Conservation (phyloP, 1,140 invertebrate species). For the Temnothorax curvispinosus region DNA sequence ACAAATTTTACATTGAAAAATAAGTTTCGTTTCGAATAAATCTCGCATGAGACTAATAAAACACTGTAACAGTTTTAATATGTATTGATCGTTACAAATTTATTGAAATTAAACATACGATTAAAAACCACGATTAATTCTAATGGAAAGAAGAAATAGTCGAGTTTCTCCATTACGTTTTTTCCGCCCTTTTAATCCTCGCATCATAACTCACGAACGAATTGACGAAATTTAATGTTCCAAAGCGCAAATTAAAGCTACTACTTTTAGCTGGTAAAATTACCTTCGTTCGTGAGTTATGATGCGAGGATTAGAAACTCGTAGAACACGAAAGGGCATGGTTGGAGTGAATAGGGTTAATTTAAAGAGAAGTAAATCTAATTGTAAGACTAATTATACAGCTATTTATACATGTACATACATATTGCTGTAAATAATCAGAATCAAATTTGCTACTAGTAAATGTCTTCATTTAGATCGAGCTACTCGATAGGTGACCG, state of each 20-base stretch:
- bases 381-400: not conserved
- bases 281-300: too few relatives aligned
- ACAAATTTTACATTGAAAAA: conserved; percentile 2
- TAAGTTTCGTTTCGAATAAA: not conserved
- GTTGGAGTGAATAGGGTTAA: too few relatives aligned
- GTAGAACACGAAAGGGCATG: too few relatives aligned
- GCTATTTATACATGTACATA: not conserved
- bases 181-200: too few relatives aligned
- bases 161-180: not conserved
- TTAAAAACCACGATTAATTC: not conserved
- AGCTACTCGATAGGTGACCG: conserved; percentile 72
- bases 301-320: too few relatives aligned
- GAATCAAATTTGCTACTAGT: conserved; percentile 69
- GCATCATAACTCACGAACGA: too few relatives aligned
- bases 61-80: not conserved
- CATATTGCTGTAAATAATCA: conserved; percentile 52
- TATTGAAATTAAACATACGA: not conserved
- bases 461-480: conserved; percentile 73
- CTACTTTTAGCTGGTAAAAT: too few relatives aligned
- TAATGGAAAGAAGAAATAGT: not conserved
- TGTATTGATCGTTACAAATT: not conserved
- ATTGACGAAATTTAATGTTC: too few relatives aligned
- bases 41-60: not conserved
- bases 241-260: too few relatives aligned
- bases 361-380: not conserved